phyloP scores from a whole-genome alignment of 2,113 vertebrate genomes.

The Smithornis capensis region DNA sequence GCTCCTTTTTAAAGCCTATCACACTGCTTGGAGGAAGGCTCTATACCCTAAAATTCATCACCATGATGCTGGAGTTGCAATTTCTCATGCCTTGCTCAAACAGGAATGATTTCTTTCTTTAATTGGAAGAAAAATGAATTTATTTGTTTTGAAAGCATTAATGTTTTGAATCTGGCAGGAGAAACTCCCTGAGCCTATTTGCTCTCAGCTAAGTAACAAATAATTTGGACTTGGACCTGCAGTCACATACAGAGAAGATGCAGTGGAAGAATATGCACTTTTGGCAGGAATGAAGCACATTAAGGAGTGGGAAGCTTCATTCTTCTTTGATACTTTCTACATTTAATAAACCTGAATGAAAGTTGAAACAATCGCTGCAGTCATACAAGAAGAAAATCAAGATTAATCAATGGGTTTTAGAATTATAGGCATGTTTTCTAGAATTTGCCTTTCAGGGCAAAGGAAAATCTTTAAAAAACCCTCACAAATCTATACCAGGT shows the following conservation, averaged over 20 bases:
- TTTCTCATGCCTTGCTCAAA: background rate
- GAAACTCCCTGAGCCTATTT: background rate
- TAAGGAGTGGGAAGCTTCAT: background rate
- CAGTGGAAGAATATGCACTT: background rate
- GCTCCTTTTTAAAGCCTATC: background rate
- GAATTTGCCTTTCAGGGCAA: background rate
- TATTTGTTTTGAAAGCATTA: slow-evolving; percentile 20
- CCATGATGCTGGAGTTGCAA: background rate
- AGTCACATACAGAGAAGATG: background rate
- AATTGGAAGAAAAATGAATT: slow-evolving; percentile 26
- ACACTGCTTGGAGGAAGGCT: background rate
- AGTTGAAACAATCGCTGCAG: slow-evolving; percentile 16
- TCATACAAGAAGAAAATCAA: background rate
- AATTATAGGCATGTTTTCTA: background rate
- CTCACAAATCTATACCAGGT: background rate
- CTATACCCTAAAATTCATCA: background rate
- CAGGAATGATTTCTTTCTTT: background rate
- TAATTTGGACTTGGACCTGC: slow-evolving; percentile 21
- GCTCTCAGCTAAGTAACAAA: slow-evolving; percentile 33
- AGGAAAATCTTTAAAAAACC: background rate
- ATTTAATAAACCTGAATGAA: slow-evolving; percentile 29
- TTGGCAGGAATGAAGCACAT: slow-evolving; percentile 16
- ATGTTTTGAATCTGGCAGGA: background rate
- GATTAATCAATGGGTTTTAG: background rate
- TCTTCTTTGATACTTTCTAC: background rate